Evolutionary conservation across 1,140 invertebrate genomes (phyloP).

Genomic region (Batillaria attramentaria): DNA sequence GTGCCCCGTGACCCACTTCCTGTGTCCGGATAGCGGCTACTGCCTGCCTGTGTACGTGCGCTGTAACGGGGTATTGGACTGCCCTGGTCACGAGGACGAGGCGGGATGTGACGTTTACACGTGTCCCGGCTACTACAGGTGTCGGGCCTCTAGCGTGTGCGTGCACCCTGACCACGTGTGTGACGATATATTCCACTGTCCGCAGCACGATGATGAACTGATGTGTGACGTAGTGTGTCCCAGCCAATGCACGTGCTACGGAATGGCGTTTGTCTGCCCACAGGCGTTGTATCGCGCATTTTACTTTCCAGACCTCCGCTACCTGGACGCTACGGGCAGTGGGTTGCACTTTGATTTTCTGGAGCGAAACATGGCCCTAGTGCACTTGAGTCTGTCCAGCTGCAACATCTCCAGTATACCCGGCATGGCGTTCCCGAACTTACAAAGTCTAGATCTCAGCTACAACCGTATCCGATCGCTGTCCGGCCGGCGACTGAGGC

Average conservation of each 20-base stretch:
- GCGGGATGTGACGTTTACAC: neutral
- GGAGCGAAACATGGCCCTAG: too few species aligned
- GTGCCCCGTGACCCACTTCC: neutral
- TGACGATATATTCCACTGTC: constrained; percentile 17
- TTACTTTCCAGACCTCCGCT: neutral
- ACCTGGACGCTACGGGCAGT: neutral
- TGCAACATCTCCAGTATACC: too few species aligned
- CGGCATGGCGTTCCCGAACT: too few species aligned
- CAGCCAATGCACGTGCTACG: constrained; percentile 43
- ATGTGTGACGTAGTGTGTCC: constrained; percentile 23
- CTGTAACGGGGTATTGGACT: neutral
- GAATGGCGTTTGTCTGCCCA: neutral
- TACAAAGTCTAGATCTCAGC: too few species aligned
- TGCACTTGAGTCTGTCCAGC: too few species aligned
- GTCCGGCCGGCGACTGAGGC: too few species aligned
- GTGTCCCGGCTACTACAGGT: constrained; percentile 12
- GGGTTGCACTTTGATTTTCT: too few species aligned
- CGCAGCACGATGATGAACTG: constrained; percentile 32
- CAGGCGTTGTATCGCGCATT: neutral
- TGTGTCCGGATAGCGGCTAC: neutral
- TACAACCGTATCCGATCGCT: too few species aligned
- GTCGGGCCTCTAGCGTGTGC: constrained; percentile 1
- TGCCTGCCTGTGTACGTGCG: constrained; percentile 3
- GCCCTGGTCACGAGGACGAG: constrained; percentile 22
- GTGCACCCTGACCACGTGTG: constrained; percentile 15